Base-by-base conservation (phyloP, 2,113 vertebrate genomes). In the Rallus limicola region DNA sequence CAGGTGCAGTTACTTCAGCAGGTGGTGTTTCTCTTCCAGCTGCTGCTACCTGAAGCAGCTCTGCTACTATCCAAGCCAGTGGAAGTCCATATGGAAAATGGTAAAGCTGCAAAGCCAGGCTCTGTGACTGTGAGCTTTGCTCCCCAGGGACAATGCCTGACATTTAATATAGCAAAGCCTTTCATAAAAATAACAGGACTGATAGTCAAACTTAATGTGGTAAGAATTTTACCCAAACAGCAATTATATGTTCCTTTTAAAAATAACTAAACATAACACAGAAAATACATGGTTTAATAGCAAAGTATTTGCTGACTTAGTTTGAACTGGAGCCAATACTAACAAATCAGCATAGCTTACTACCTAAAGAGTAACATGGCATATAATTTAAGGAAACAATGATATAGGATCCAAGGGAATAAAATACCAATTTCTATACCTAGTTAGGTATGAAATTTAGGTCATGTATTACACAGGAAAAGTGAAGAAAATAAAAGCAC, bases 221-320 rank as follows among this genome's bases (percentile, higher is more conserved):
- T 93, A 94, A 95, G 95, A 93, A 82, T 93, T 97, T 95, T 72
- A 95, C 89, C 93, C 91, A 95, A 96, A 95, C 62, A 96, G 89
- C 82, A 95, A 97, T 97, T 95, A 94, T 31, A 62, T 34, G 71
- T 97, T 97, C 90, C 83, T 83, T 85, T 83, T 93, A 76, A 95
- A 89, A 95, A 94, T 67, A 95, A 94, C 90, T 82, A 93, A 93
- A 81, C 88, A 97, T 94, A 92, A 94, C 62, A 72, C 88, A 96
- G 91, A 97, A 97, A 97, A 76, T 92, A 80, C 88, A 44, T 46
- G 93, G 95, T 96, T 97, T 94, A 97, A 97, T 76, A 96, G 82
- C 40, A 42, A 97, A 95, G 98, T 98, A 96, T 99, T 98, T 98
- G 98, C 99, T 99, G 99, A 99, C 98, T 98, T 97, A 95, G 97